These are phyloP conservation scores for Grammatotria lemairii DNA, from an alignment of 2,113 vertebrate species.

Conservation along the genomic window DNA sequence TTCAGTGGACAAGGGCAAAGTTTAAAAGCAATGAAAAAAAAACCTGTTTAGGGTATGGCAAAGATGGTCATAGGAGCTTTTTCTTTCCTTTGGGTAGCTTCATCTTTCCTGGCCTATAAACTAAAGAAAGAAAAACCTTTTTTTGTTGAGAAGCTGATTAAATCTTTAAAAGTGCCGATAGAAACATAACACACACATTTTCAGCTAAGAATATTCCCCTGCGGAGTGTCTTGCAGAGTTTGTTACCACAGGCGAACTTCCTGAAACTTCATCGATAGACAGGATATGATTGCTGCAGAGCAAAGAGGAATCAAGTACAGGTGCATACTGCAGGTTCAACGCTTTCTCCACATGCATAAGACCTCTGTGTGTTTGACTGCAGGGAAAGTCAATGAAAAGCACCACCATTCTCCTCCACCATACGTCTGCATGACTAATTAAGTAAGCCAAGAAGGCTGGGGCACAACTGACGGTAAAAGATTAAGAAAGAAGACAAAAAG, in stretches of 20 bases:
- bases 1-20: background rate
- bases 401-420: constrained; percentile 27
- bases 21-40: background rate
- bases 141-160: constrained; percentile 21
- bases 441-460: constrained; percentile 56
- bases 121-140: constrained; percentile 8
- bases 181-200: constrained; percentile 43
- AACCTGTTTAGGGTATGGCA: background rate
- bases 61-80: background rate
- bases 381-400: constrained; percentile 8
- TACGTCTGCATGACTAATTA: constrained; percentile 55
- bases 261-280: constrained; percentile 33
- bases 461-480: constrained; percentile 9
- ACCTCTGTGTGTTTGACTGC: constrained; percentile 13
- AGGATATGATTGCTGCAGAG: background rate
- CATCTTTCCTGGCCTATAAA: constrained; percentile 32
- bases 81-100: constrained; percentile 28
- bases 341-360: background rate
- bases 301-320: background rate
- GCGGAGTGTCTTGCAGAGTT: constrained; percentile 44
- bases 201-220: constrained; percentile 39
- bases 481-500: constrained; percentile 51
- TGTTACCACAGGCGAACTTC: constrained; percentile 2
- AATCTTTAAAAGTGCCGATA: constrained; percentile 46
- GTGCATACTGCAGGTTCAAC: background rate